Conservation (phyloP, 2,113 vertebrate genomes). For the Calidris pygmaea region DNA sequence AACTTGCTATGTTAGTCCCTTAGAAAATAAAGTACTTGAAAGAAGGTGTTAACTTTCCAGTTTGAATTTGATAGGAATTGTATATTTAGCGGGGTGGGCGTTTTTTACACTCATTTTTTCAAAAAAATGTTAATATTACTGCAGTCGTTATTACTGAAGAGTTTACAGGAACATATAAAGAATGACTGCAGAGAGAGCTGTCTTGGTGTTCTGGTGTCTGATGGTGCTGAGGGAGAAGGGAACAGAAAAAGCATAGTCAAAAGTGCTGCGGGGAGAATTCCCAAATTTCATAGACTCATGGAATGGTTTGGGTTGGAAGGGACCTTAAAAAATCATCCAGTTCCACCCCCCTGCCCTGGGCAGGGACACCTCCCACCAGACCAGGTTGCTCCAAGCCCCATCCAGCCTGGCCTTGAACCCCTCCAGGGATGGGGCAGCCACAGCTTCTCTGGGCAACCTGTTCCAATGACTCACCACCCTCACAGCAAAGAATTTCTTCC, state of each 20-base stretch:
- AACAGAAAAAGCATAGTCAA: not conserved
- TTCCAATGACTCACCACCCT: too few relatives aligned
- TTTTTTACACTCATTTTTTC: not conserved
- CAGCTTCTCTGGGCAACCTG: too few relatives aligned
- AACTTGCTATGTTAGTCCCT: not conserved
- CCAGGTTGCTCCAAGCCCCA: too few relatives aligned
- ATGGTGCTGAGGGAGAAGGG: not conserved
- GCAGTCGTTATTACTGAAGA: not conserved
- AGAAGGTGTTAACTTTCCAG: not conserved
- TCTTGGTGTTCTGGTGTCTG: too few relatives aligned
- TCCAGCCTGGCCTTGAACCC: too few relatives aligned
- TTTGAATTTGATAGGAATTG: not conserved
- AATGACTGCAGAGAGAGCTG: not conserved
- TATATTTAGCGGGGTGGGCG: not conserved
- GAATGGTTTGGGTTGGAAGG: too few relatives aligned
- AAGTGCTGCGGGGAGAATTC: not conserved
- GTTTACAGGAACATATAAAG: not conserved
- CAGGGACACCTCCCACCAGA: too few relatives aligned
- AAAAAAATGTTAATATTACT: not conserved
- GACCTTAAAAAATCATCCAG: too few relatives aligned
- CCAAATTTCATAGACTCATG: not conserved
- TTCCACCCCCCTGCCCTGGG: too few relatives aligned
- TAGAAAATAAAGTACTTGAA: not conserved
- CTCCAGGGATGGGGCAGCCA: too few relatives aligned
- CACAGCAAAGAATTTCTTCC: too few relatives aligned